Percentiles rank a stretch among this genome's conserved stretches.
phyloP scores from a whole-genome alignment of 2,797 vertebrate genomes.

The Neopelma chrysocephalum region DNA sequence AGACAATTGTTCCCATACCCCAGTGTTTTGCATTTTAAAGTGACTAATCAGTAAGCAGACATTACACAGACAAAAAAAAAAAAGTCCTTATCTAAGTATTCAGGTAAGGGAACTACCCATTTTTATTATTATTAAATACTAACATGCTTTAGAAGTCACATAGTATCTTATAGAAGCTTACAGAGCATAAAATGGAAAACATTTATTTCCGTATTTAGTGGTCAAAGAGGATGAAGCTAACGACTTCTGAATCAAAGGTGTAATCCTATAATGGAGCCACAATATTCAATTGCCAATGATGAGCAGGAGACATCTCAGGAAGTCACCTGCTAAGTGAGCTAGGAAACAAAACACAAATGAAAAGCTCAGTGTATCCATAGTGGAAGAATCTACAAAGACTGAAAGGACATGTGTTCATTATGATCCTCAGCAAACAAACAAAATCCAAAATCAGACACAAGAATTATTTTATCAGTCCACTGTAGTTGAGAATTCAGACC shows the following conservation, averaged over 20 bases:
- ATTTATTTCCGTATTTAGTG: background rate
- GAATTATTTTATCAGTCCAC: background rate
- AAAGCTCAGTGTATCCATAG: fast-evolving
- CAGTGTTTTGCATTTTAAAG: background rate
- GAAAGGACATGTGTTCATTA: background rate
- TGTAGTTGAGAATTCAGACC: background rate
- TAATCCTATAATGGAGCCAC: background rate
- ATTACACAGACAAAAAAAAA: background rate
- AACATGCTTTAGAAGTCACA: background rate
- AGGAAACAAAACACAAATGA: background rate
- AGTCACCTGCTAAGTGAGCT: background rate
- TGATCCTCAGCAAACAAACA: background rate
- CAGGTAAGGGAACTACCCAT: background rate
- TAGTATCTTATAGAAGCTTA: background rate
- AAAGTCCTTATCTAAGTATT: background rate
- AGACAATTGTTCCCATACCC: slow-evolving; percentile 34
- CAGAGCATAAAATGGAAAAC: background rate
- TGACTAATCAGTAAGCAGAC: slow-evolving; percentile 45
- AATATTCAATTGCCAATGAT: background rate
- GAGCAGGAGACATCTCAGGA: background rate
- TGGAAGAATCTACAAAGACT: background rate
- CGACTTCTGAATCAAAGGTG: background rate
- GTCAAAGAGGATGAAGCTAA: slow-evolving; percentile 21
- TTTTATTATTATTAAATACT: background rate
- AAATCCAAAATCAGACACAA: background rate